Evolutionary conservation across 2,113 vertebrate genomes (phyloP).

Genomic region (Diglossa brunneiventris): DNA sequence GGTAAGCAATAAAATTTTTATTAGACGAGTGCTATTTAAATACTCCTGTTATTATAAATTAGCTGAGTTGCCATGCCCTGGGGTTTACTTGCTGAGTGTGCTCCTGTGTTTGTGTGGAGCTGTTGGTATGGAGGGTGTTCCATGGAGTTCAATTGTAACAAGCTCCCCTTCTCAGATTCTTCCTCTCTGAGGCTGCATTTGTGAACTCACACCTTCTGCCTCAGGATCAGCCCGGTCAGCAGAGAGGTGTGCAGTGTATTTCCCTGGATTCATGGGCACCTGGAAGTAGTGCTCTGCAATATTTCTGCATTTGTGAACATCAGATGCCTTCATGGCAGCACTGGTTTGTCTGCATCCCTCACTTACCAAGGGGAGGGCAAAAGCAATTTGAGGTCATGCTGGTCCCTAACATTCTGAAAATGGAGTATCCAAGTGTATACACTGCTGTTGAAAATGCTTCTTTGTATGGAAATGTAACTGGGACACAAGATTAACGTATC

Average conservation of each 20-base stretch:
- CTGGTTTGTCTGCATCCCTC: neutral
- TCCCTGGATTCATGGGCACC: neutral
- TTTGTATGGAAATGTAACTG: neutral
- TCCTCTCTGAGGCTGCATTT: neutral
- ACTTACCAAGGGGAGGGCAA: neutral
- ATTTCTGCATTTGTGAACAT: neutral
- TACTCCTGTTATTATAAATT: neutral
- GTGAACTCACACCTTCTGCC: neutral
- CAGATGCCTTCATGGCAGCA: neutral
- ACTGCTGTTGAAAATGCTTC: neutral
- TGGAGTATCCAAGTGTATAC: neutral
- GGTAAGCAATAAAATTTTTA: neutral
- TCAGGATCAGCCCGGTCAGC: neutral
- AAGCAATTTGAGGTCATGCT: neutral
- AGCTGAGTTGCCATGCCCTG: neutral
- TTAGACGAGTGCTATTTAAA: neutral
- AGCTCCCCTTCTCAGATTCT: neutral
- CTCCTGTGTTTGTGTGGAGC: neutral
- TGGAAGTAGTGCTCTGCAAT: accelerated
- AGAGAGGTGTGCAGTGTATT: neutral
- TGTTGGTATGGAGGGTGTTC: neutral
- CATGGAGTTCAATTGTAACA: neutral
- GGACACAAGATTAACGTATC: neutral
- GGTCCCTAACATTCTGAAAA: neutral
- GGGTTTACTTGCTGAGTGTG: neutral